A percentile compares a stretch with the other conserved stretches of the same genome.
phyloP scores from a whole-genome alignment of 2,113 vertebrate genomes.

The Ahaetulla prasina region DNA sequence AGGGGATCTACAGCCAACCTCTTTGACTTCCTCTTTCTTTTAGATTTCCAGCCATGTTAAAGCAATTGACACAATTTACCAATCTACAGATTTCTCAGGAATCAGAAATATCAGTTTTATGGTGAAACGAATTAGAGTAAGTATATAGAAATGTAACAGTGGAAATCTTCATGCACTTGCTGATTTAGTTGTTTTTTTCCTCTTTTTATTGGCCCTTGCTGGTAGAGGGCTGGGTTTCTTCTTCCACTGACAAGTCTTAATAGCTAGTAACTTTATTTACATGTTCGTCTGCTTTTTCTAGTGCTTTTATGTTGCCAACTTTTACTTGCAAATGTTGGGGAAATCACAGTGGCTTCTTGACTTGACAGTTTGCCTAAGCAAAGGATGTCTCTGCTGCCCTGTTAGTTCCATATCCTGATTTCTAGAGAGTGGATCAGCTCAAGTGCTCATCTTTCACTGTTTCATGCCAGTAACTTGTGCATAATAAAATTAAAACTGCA shows the following conservation, averaged over 20 bases:
- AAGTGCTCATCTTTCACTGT: neutral
- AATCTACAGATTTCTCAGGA: constrained; percentile 90
- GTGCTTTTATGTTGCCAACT: neutral
- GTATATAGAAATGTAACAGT: constrained; percentile 33
- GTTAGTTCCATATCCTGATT: neutral
- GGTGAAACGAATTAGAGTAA: constrained; percentile 95
- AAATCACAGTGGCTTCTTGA: neutral
- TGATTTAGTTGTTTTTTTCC: neutral
- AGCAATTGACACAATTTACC: constrained; percentile 93
- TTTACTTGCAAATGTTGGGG: neutral
- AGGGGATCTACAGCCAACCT: neutral
- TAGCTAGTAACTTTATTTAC: neutral
- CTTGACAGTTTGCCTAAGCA: neutral
- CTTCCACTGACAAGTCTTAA: neutral
- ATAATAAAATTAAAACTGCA: neutral
- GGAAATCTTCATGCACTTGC: neutral
- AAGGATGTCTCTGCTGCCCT: neutral
- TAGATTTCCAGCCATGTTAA: constrained; percentile 98
- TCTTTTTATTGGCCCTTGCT: neutral
- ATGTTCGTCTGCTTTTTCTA: neutral
- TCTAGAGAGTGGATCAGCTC: neutral
- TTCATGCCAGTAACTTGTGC: neutral
- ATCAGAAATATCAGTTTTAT: constrained; percentile 97
- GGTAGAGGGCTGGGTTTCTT: neutral
- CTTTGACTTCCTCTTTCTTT: constrained; percentile 2